Base-by-base conservation (phyloP, 2,113 vertebrate genomes). In the Gymnorhina tibicen region DNA sequence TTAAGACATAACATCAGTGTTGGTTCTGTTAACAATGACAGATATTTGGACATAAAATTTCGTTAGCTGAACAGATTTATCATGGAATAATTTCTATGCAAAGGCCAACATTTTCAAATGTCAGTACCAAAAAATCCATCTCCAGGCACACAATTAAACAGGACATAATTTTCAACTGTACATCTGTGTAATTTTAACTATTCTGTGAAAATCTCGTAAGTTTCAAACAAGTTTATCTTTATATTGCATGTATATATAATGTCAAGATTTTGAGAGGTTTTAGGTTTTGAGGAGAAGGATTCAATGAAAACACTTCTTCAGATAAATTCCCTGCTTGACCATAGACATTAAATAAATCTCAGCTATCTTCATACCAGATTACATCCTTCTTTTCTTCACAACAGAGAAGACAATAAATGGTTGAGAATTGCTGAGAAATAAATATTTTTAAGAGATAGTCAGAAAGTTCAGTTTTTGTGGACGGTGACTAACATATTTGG, bases 1-100 rank as follows among this genome's bases (percentile, higher is more conserved):
- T 37, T 32, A 69, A 66, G 50, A 63, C 35, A 67, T 9, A 47
- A 23, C 44, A 44, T 59, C 59, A 63, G 5, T 47, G 52, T 37
- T 76, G 26, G 18, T 93, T 85, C 82, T 88, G 50, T 86, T 92
- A 86, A 67, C 27, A 70, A 7, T 50, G 88, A 95, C 94, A 95
- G 95, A 93, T 88, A 96, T 84, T 96, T 97, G 95, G 88, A 92
- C 35, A 80, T 87, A 83, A 62, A 94, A 92, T 76, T 91, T 86
- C 11, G 9, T 92, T 86, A 95, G 58, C 33, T 93, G 94, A 95
- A 95, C 96, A 97, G 96, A 97, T 97, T 95, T 95, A 89, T 76
- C 83, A 92, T 32, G 49, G 55, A 93, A 92, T 88, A 60, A 86
- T 91, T 94, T 93, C 83, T 72, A 93, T 89, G 90, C 86, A 81